Percentiles rank a stretch among this genome's conserved stretches.
Conservation (phyloP, 2,113 vertebrate genomes). For the Eupsittula cactorum region DNA sequence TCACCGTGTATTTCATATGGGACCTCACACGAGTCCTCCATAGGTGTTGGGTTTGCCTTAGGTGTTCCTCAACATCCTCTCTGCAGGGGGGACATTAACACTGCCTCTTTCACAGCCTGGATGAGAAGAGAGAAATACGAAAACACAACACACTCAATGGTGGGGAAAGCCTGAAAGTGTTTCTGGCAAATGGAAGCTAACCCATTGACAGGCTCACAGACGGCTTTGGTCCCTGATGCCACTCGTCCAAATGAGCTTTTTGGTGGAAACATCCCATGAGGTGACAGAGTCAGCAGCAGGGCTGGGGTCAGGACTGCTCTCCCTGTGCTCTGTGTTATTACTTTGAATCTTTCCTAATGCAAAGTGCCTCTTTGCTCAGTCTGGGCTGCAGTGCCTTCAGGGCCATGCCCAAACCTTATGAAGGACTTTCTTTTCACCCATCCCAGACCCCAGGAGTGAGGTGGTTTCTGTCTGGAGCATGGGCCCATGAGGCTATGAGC, state of each 20-base stretch:
- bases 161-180: not conserved
- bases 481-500: not conserved
- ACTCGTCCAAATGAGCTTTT: not conserved
- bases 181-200: not conserved
- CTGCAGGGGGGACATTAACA: not conserved
- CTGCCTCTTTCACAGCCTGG: not conserved
- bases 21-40: not conserved
- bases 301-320: not conserved
- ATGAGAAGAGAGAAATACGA: not conserved
- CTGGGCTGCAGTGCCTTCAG: not conserved
- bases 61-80: not conserved
- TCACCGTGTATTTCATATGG: not conserved
- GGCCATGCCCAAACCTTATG: not conserved
- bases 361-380: not conserved
- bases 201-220: fast-evolving
- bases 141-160: not conserved
- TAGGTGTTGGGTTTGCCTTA: not conserved
- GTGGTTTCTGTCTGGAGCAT: not conserved
- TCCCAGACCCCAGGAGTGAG: not conserved
- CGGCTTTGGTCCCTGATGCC: not conserved
- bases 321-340: not conserved
- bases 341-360: not conserved
- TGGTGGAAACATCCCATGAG: not conserved
- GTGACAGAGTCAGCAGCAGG: not conserved
- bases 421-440: not conserved